Evolutionary conservation across 2,888 invertebrate genomes (phyloP), one percentile per base, ranked within the genome.

Genomic region (Rhamnusium bicolor): DNA sequence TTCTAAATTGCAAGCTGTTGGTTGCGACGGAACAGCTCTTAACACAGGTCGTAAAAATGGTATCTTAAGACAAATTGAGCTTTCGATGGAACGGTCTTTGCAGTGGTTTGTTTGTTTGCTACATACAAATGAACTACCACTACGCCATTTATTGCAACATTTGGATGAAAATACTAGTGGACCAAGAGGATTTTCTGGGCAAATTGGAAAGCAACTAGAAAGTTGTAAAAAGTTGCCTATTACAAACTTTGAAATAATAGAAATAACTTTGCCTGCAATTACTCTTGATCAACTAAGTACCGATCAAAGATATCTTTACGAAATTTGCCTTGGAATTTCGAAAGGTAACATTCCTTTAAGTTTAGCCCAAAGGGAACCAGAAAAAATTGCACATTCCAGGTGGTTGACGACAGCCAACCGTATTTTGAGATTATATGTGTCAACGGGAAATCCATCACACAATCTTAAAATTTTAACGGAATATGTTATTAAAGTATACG

Each of bases 21-120:
- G 65, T 18, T 71, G 56, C 47, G 71, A 71, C 54, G 71, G 66
- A 19, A 71, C 71, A 8, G 71, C 24, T 12, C 66, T 66, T 10
- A 71, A 71, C 46, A 71, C 66, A 2, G 66, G 71, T 66, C 63
- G 69, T 47, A n/a, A n/a, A n/a, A n/a, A n/a, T n/a, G n/a, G n/a
- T n/a, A 63, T 66, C n/a, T 5, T 69, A 4, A 69, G 63, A 49
- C 63, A 66, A 21, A 1, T 66, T 71, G 71, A 67, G 12, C 0
- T 60, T 69, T 58, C 69, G 1, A 12, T 69, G 8, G 69, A 47
- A 24, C 62, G 62, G 18, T 7, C 51, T 19, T 47, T 71, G 54
- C 71, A 71, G 54, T 71, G 65, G 71, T 71, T 71, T n/a, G 29
- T 40, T 63, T 63, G 63, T 46, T 46, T 46, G 46, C n/a, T 46